A percentile compares a stretch with the other conserved stretches of the same genome.
Evolutionary conservation across 1,140 invertebrate species (phyloP).

Genomic region (Euglossa dilemma): DNA sequence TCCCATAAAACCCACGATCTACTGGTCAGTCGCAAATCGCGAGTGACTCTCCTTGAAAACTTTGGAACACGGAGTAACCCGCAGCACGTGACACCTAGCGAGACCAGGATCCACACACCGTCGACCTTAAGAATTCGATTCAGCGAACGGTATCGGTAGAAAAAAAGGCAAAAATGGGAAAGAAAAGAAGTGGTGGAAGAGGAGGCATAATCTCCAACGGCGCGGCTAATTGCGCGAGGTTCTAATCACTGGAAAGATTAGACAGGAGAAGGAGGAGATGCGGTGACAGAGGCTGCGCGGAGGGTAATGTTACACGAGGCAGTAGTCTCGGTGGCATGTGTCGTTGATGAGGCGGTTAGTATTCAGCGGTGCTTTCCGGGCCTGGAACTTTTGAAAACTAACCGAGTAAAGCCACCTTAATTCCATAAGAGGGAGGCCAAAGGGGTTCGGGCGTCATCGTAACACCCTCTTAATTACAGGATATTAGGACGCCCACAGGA

Average conservation of each 20-base stretch:
- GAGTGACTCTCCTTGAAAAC: too few species aligned
- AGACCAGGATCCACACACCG: not conserved
- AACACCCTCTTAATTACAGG: slow-evolving; percentile 80
- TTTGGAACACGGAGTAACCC: too few species aligned
- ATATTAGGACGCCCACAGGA: slow-evolving; percentile 76
- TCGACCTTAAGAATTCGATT: not conserved
- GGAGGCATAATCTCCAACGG: slow-evolving; percentile 44
- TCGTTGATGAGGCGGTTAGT: slow-evolving; percentile 83
- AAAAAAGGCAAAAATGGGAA: not conserved
- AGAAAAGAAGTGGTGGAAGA: not conserved
- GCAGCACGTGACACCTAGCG: too few species aligned
- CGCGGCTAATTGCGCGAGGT: slow-evolving; percentile 72
- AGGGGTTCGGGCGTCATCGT: slow-evolving; percentile 77
- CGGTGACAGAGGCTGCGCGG: slow-evolving; percentile 61
- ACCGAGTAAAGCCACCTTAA: slow-evolving; percentile 81
- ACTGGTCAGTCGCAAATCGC: too few species aligned
- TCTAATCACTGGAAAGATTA: slow-evolving; percentile 80
- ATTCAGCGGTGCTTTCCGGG: slow-evolving; percentile 78
- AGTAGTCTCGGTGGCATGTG: slow-evolving; percentile 78
- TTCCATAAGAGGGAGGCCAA: slow-evolving; percentile 79
- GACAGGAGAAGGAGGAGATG: slow-evolving; percentile 60
- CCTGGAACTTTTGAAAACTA: slow-evolving; percentile 80
- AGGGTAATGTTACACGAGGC: slow-evolving; percentile 73
- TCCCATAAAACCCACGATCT: too few species aligned
- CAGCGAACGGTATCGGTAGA: not conserved